These are phyloP conservation scores for Sylvia atricapilla DNA, from an alignment of 2,113 vertebrate species.

Conservation along the genomic window DNA sequence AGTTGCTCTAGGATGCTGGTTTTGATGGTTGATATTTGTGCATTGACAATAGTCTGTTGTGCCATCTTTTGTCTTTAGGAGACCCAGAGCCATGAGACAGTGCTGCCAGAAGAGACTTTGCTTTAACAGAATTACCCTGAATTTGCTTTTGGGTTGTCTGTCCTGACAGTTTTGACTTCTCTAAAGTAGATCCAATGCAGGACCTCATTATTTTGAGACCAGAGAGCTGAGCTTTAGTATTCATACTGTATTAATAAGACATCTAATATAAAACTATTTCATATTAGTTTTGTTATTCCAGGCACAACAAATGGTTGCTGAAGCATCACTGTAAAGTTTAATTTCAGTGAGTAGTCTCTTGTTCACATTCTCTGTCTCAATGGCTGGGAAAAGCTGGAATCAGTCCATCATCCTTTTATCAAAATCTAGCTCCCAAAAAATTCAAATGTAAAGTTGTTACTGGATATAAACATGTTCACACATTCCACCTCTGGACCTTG, in stretches of 20 bases:
- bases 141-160: neutral
- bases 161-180: neutral
- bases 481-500: rapidly evolving
- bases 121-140: neutral
- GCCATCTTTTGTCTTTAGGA: neutral
- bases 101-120: neutral
- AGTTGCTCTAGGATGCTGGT: neutral
- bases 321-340: neutral
- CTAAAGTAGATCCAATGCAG: neutral
- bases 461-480: neutral
- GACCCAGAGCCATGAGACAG: neutral
- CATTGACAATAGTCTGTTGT: neutral
- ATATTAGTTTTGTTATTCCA: neutral
- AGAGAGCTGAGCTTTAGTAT: neutral
- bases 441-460: neutral
- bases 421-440: neutral
- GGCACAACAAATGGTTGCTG: neutral
- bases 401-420: neutral
- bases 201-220: neutral
- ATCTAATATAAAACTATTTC: neutral
- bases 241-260: neutral
- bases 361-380: neutral
- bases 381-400: neutral
- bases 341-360: neutral
- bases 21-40: neutral